Evolutionary conservation across 2,888 invertebrate genomes (phyloP).

Genomic region (Brachyptera risi): DNA sequence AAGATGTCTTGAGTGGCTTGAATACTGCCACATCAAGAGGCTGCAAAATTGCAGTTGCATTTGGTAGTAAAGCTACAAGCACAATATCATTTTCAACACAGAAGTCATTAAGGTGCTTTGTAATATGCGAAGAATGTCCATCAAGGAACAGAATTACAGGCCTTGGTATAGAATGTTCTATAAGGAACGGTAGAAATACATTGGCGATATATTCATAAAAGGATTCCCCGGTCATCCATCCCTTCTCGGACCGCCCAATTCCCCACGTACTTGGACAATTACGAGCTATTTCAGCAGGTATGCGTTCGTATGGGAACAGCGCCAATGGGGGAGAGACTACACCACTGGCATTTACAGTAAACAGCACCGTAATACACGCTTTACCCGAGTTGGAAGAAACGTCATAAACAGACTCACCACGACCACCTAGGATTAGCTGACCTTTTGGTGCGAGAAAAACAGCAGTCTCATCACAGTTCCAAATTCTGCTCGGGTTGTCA

Average conservation of each 20-base stretch:
- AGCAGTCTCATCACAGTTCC: conserved; percentile 37
- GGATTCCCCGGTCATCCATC: conserved; percentile 37
- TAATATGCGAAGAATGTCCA: conserved; percentile 37
- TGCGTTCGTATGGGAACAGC: conserved; percentile 32
- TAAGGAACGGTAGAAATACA: conserved; percentile 35
- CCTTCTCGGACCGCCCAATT: conserved; percentile 36
- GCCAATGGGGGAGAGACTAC: conserved; percentile 35
- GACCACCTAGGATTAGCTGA: conserved; percentile 29
- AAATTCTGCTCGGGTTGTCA: conserved; percentile 24
- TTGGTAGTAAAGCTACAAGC: conserved; percentile 34
- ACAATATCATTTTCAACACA: conserved; percentile 36
- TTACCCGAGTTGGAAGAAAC: conserved; percentile 29
- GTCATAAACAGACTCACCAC: conserved; percentile 24
- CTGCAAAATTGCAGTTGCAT: conserved; percentile 36
- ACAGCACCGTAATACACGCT: conserved; percentile 35
- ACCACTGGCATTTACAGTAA: conserved; percentile 35
- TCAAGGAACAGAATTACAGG: conserved; percentile 38
- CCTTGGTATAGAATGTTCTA: conserved; percentile 31
- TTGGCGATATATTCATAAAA: conserved; percentile 38
- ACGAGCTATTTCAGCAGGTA: conserved; percentile 32
- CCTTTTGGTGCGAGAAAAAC: conserved; percentile 33
- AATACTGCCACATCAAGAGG: conserved; percentile 35
- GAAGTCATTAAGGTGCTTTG: conserved; percentile 34
- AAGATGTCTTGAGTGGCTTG: conserved; percentile 33
- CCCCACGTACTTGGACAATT: conserved; percentile 35